Evolutionary conservation across 2,113 vertebrate genomes (phyloP), one percentile per base, ranked within the genome.

Genomic region (Catharus minimus): DNA sequence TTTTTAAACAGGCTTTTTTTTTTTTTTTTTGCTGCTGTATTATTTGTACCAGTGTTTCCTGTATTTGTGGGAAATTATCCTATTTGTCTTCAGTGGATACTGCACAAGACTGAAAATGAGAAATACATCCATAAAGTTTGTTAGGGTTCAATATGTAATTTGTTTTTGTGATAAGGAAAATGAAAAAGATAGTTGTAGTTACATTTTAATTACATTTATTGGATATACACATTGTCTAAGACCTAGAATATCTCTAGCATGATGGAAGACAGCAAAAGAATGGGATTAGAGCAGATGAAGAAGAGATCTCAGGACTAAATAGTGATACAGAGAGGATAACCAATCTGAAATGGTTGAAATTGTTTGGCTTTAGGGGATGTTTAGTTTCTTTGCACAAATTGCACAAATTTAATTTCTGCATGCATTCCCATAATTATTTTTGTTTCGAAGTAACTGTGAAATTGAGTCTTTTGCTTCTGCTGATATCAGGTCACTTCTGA

Each of bases 391-490:
- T 89, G 68, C 62, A 67, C 44, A 95, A 94, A 93, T 89, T 87
- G 64, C 71, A 50, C 47, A 39, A 69, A 69, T 96, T 92, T 94
- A 94, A 96, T 96, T 94, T 95, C 89, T 92, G 61, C 36, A 14
- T 90, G 75, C 9, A 0, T 89, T 92, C 81, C 76, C 44, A 61
- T 92, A 93, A 95, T 93, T 93, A 93, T 95, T 96, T 96, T 95
- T 95, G 80, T 96, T 95, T 93, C 2, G 0, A 61, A 90, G 72
- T 92, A 94, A 84, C 89, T 96, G 91, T 93, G 96, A 94, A 97
- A 97, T 95, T 94, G 91, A 96, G 86, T 88, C 65, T 88, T 95
- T 96, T 93, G 71, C 72, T 96, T 95, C 65, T 94, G 77, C 85
- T 84, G 67, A 64, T 96, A 94, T 58, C 88, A 82, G 95, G 96